phyloP scores from a whole-genome alignment of 1,140 invertebrate genomes.

The Eupristina koningsbergeri region DNA sequence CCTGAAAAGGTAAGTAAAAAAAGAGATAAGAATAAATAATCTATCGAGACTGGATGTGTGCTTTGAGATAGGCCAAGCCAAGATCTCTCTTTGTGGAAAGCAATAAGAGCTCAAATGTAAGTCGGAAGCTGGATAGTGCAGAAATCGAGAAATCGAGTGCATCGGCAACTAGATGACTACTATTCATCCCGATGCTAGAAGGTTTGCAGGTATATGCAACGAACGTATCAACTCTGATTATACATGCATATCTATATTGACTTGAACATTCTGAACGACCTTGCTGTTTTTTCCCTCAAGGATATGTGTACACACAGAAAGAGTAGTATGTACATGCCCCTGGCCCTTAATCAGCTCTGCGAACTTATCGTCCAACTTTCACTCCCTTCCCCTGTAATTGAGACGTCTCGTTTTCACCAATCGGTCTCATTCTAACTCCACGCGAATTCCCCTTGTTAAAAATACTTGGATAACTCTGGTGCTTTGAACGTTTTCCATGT shows the following conservation, averaged over 20 bases:
- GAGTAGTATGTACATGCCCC: background rate
- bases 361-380: slow-evolving; percentile 23
- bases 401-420: background rate
- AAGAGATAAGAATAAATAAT: too few species aligned
- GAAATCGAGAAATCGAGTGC: background rate
- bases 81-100: background rate
- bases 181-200: background rate
- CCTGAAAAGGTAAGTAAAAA: too few species aligned
- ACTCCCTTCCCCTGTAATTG: slow-evolving; percentile 13
- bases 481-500: too few species aligned
- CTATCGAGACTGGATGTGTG: background rate
- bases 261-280: slow-evolving; percentile 26
- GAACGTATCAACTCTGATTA: background rate
- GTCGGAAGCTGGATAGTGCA: background rate
- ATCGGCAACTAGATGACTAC: background rate
- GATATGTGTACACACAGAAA: slow-evolving; percentile 1
- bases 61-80: background rate
- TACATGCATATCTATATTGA: slow-evolving; percentile 27
- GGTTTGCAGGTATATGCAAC: slow-evolving; percentile 3
- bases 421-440: too few species aligned
- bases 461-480: too few species aligned
- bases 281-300: slow-evolving; percentile 35
- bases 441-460: background rate
- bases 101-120: background rate
- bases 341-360: background rate